phyloP scores from a whole-genome alignment of 2,888 invertebrate species.

The Nineta flava region DNA sequence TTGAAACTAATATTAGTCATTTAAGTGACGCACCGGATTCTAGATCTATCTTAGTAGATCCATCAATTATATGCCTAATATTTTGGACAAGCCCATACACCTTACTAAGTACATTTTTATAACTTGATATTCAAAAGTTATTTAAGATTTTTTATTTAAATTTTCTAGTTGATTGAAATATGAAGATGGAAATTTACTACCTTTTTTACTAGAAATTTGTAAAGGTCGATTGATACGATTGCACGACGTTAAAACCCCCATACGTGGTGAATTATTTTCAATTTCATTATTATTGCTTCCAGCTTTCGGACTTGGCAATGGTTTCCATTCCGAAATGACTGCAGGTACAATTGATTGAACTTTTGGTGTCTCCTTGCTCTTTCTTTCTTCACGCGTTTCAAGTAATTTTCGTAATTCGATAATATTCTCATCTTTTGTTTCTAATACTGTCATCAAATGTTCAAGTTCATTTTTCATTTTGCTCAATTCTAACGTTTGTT shows the following conservation, averaged over 20 bases:
- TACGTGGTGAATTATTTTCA: neutral
- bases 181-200: neutral
- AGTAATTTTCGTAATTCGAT: conserved; percentile 11
- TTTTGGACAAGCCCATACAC: too few relatives aligned
- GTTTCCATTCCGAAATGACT: neutral
- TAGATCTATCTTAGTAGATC: too few relatives aligned
- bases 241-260: neutral
- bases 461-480: neutral
- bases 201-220: neutral
- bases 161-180: neutral
- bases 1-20: too few relatives aligned
- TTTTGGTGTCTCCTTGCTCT: neutral
- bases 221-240: too few relatives aligned
- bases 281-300: neutral
- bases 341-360: neutral
- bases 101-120: too few relatives aligned
- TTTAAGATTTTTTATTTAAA: neutral
- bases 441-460: neutral
- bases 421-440: conserved; percentile 1
- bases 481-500: neutral
- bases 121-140: too few relatives aligned
- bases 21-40: too few relatives aligned
- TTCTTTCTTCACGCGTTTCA: neutral
- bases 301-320: neutral
- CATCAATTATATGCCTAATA: too few relatives aligned